phyloP scores from a whole-genome alignment of 2,113 vertebrate species.

The Psittacara wagleri region DNA sequence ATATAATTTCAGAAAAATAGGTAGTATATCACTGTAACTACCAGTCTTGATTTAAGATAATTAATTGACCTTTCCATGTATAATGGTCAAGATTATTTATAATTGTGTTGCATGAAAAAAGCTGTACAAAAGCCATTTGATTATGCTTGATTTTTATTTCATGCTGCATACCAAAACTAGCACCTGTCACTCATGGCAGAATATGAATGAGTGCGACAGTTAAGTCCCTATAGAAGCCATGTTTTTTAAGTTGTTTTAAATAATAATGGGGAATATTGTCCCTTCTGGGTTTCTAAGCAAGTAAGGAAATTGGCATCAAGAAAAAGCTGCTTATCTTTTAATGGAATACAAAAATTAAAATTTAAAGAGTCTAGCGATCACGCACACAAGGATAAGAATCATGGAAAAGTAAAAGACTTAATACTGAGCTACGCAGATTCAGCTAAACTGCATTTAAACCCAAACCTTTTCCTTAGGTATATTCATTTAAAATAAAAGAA shows the following conservation, averaged over 20 bases:
- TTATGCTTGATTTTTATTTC: conserved; percentile 24
- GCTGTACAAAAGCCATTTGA: background rate
- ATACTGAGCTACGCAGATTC: background rate
- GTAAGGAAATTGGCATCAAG: background rate
- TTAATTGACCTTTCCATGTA: conserved; percentile 1
- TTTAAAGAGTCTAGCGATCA: background rate
- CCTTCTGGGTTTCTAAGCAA: conserved; percentile 2
- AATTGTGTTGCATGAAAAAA: background rate
- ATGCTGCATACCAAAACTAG: background rate
- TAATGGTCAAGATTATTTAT: conserved; percentile 39
- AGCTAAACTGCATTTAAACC: background rate
- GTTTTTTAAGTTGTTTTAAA: conserved; percentile 2
- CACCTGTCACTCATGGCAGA: conserved; percentile 5
- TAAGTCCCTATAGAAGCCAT: background rate
- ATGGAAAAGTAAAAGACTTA: background rate
- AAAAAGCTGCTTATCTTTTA: conserved; percentile 4
- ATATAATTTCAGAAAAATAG: conserved; percentile 48
- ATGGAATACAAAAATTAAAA: conserved; percentile 13
- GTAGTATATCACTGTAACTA: background rate
- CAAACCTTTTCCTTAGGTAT: accelerated
- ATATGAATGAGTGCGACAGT: background rate
- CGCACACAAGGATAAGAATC: background rate
- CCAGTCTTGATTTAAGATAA: conserved; percentile 35
- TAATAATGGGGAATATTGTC: background rate
- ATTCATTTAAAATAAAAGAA: background rate